Base-by-base conservation (phyloP, 2,888 invertebrate genomes). In the Glyphotaelius pellucidus region DNA sequence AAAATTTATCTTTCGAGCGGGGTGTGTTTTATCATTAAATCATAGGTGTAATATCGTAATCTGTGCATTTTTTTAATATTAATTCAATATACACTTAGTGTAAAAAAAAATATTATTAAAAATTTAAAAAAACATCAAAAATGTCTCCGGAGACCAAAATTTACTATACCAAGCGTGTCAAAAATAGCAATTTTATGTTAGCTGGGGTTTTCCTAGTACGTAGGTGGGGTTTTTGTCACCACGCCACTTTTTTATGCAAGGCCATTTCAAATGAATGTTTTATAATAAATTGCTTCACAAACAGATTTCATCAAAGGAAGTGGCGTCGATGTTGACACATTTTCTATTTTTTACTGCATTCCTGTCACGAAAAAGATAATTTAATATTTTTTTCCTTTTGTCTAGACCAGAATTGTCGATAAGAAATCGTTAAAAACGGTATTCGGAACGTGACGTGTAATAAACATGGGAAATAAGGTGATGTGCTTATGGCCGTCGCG, bases 381-480 rank as follows among this genome's bases (percentile, higher is more conserved):
- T 67, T 67, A 67, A 67, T 67, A n/a, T 67, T 67, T 67, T n/a
- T 67, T 67, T 9, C 67, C 9, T 67, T 86, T 38, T 47, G 85
- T 38, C n/a, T 38, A 86, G 47, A 30, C 42, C 15, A 47, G 47
- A 47, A 86, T 31, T 86, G 52, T 47, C 42, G 14, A 86, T 86
- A 67, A 67, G 67, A 67, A 67, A 67, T 67, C 67, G 67, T 67
- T 67, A 67, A 67, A 67, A 67, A n/a, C 9, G 67, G 25, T 25
- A 67, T 67, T 67, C 25, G 25, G 67, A n/a, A 67, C 35, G 25
- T 32, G 25, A n/a, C 25, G 79, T 79, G 88, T n/a, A 89, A 79
- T 89, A 89, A 89, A 89, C 79, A 89, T 89, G 88, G 79, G 32
- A 80, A 89, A 89, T 89, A 89, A 88, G 88, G 88, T 88, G 88